Evolutionary conservation across 2,113 vertebrate species (phyloP).

Genomic region (Rousettus leschenaultii): DNA sequence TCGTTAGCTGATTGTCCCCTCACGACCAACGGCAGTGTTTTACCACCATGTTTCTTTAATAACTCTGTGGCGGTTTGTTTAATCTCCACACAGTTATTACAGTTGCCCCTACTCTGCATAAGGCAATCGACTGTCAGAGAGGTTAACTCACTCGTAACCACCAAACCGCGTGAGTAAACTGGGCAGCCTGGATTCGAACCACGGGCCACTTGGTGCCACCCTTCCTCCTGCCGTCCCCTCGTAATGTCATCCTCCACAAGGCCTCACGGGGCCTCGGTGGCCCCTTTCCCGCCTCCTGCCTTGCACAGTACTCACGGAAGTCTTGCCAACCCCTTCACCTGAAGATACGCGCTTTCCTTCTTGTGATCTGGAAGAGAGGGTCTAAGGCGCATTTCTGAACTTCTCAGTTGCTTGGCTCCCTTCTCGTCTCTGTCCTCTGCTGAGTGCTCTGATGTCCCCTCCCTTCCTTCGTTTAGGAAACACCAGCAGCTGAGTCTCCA

Average conservation of each 20-base stretch:
- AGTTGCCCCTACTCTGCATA: not conserved
- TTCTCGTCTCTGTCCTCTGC: not conserved
- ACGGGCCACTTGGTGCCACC: not conserved
- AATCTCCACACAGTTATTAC: not conserved
- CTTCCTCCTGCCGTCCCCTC: not conserved
- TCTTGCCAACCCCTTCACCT: accelerated
- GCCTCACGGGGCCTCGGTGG: not conserved
- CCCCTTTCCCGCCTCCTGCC: not conserved
- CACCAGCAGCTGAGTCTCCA: not conserved
- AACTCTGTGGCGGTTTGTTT: not conserved
- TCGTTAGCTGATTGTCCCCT: not conserved
- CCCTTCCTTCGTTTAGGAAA: accelerated
- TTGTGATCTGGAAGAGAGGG: not conserved
- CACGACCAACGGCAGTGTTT: not conserved
- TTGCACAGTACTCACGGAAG: not conserved
- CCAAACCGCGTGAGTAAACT: not conserved
- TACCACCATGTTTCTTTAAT: not conserved
- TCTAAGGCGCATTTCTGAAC: not conserved
- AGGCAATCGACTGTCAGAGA: not conserved
- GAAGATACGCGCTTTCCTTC: not conserved
- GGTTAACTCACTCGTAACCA: not conserved
- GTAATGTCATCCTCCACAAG: not conserved
- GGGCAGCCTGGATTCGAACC: not conserved
- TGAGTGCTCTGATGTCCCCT: not conserved
- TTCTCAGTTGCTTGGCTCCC: too few relatives aligned